Conservation (phyloP, 1,140 invertebrate species). For the Lamellibrachia luymesi region DNA sequence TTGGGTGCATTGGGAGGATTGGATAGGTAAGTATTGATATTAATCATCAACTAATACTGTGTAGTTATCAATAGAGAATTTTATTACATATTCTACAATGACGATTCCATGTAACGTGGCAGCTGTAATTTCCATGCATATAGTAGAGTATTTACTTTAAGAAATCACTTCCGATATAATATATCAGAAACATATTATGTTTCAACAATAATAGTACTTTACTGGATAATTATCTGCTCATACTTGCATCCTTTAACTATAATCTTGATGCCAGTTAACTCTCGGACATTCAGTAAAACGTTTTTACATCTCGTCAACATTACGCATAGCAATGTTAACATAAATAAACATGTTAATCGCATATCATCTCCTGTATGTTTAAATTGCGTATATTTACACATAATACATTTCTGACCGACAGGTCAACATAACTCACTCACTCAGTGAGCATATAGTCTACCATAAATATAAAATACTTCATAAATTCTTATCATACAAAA, state of each 20-base stretch:
- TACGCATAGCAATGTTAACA: not conserved
- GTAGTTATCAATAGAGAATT: not conserved
- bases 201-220: not conserved
- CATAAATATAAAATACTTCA: not conserved
- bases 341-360: slow-evolving; percentile 5
- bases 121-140: not conserved
- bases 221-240: too few relatives aligned
- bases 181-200: too few relatives aligned
- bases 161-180: not conserved
- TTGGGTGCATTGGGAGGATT: not conserved
- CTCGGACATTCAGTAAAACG: not conserved
- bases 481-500: slow-evolving; percentile 6
- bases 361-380: not conserved
- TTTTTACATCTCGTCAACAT: not conserved
- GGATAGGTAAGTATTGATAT: not conserved
- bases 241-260: not conserved
- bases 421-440: not conserved
- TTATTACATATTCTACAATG: not conserved
- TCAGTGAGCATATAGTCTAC: not conserved
- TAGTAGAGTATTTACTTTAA: not conserved
- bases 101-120: not conserved
- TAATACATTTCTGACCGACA: not conserved
- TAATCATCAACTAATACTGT: not conserved
- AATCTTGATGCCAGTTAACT: not conserved
- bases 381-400: slow-evolving; percentile 1